Evolutionary conservation across 2,113 vertebrate species (phyloP).

Genomic region (Ophthalmotilapia sp.): DNA sequence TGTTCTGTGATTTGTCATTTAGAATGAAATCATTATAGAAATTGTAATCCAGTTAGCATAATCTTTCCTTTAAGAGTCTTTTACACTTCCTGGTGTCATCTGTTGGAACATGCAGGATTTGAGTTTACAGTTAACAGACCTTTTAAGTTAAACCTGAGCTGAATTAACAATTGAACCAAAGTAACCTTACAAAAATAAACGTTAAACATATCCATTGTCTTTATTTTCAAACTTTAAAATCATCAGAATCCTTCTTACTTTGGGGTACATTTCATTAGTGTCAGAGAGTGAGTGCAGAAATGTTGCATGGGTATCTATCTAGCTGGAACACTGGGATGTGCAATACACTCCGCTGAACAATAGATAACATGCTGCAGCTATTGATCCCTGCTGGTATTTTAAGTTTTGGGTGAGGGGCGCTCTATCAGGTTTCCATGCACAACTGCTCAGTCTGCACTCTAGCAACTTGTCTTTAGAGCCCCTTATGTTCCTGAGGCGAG

Average conservation of each 20-base stretch:
- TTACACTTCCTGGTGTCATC: neutral
- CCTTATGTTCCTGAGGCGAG: slow-evolving; percentile 24
- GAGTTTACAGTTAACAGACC: neutral
- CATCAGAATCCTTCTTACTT: neutral
- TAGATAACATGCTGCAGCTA: slow-evolving; percentile 63
- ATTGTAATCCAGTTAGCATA: neutral
- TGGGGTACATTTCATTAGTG: neutral
- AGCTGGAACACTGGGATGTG: neutral
- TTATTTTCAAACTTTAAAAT: neutral
- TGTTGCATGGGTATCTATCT: slow-evolving; percentile 34
- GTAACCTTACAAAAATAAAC: neutral
- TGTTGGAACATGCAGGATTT: neutral
- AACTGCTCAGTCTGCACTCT: slow-evolving; percentile 48
- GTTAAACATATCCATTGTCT: fast-evolving
- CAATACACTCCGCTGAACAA: slow-evolving; percentile 39
- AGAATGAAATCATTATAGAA: neutral
- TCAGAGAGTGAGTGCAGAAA: neutral
- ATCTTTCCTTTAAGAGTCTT: neutral
- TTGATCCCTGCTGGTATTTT: slow-evolving; percentile 69
- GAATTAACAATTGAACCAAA: neutral
- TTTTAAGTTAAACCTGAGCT: neutral
- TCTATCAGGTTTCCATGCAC: slow-evolving; percentile 62
- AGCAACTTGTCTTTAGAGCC: neutral
- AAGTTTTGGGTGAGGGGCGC: slow-evolving; percentile 60
- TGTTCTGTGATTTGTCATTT: neutral